These are phyloP conservation scores for Hyaena hyaena DNA, from an alignment of 2,113 vertebrate species.

Conservation along the genomic window DNA sequence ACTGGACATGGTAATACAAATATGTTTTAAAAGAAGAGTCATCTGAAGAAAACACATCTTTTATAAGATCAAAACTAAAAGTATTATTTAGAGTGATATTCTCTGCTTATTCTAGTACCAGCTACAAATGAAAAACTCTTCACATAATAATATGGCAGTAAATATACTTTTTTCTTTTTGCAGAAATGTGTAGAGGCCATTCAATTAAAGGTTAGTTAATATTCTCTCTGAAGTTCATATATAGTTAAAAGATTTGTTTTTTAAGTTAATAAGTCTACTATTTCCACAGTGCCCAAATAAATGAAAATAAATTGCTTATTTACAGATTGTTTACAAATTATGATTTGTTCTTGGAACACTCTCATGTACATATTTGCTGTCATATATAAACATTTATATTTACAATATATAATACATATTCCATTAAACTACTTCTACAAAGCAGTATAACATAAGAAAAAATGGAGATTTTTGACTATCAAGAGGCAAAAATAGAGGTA, in stretches of 20 bases:
- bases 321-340: constrained; percentile 28
- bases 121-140: constrained; percentile 28
- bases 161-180: not conserved
- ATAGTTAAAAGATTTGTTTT: constrained; percentile 46
- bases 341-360: constrained; percentile 13
- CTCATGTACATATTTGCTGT: constrained; percentile 42
- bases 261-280: constrained; percentile 17
- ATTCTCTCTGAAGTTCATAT: constrained; percentile 44
- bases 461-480: not conserved
- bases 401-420: not conserved
- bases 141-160: constrained; percentile 31
- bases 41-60: constrained; percentile 57
- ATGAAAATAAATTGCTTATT: not conserved
- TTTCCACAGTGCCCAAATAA: constrained; percentile 36
- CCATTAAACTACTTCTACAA: constrained; percentile 56
- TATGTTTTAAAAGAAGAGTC: constrained; percentile 20
- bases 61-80: constrained; percentile 49
- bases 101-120: constrained; percentile 24
- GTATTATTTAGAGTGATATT: not conserved
- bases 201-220: constrained; percentile 36
- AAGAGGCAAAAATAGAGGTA: constrained; percentile 47
- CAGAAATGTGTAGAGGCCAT: constrained; percentile 10
- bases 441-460: constrained; percentile 58
- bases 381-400: not conserved
- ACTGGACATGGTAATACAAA: not conserved